These are phyloP conservation scores for Ophioninae sp. DNA, from an alignment of 2,888 invertebrate species.

Conservation along the genomic window DNA sequence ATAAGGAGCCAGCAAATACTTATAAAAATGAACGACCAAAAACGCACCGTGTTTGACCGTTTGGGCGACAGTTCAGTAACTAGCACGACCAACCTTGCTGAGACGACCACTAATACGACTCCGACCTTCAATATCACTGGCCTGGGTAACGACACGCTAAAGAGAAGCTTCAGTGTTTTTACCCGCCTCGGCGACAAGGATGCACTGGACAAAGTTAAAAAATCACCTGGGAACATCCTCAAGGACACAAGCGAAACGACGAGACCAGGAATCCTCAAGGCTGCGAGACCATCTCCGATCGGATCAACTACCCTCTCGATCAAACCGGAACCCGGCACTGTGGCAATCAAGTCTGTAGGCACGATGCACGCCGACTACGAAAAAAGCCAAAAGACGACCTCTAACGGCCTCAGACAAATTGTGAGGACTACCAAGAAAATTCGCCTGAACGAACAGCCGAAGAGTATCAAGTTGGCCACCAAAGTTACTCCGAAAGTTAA, in stretches of 20 bases:
- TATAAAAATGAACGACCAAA: slow-evolving; percentile 76
- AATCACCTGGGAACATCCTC: slow-evolving; percentile 41
- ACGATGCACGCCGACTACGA: slow-evolving; percentile 80
- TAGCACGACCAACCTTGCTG: slow-evolving; percentile 77
- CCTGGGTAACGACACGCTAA: slow-evolving; percentile 75
- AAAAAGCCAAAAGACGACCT: slow-evolving; percentile 69
- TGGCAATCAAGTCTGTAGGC: slow-evolving; percentile 68
- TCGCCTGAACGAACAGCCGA: slow-evolving; percentile 60
- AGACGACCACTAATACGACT: slow-evolving; percentile 60
- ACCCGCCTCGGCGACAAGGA: slow-evolving; percentile 79
- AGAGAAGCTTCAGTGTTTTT: slow-evolving; percentile 76
- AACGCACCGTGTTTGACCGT: slow-evolving; percentile 82
- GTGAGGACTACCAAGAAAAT: slow-evolving; percentile 70
- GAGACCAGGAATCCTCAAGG: slow-evolving; percentile 74
- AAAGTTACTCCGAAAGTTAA: slow-evolving; percentile 58
- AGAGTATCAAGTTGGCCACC: neutral
- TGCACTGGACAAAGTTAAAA: slow-evolving; percentile 54
- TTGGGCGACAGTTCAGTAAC: slow-evolving; percentile 82
- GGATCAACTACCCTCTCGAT: slow-evolving; percentile 54
- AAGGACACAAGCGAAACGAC: neutral
- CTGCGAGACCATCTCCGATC: slow-evolving; percentile 56
- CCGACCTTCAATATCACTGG: slow-evolving; percentile 79
- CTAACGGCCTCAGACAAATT: slow-evolving; percentile 70
- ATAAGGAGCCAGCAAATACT: slow-evolving; percentile 79
- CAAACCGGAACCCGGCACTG: slow-evolving; percentile 62